Evolutionary conservation across 2,113 vertebrate species (phyloP).

Genomic region (Benitochromis conjunctus): DNA sequence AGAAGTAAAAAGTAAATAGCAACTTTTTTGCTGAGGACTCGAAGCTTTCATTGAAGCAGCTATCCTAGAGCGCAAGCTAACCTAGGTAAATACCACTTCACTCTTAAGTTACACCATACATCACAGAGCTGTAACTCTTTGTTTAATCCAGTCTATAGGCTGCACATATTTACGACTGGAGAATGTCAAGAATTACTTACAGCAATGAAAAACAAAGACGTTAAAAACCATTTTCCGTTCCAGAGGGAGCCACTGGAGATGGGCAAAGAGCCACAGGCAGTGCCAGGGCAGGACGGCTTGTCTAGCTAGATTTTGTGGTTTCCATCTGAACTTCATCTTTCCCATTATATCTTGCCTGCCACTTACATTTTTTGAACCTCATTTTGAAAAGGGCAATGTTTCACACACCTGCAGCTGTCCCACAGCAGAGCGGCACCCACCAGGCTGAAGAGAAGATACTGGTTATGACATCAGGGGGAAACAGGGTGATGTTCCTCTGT

Average conservation of each 20-base stretch:
- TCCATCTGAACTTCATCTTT: background rate
- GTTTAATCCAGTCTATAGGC: no score
- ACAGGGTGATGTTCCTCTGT: slow-evolving; percentile 94
- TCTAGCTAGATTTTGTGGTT: background rate
- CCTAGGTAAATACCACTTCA: background rate
- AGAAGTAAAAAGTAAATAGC: background rate
- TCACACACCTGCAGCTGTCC: slow-evolving; percentile 85
- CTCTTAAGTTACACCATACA: background rate
- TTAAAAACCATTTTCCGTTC: background rate
- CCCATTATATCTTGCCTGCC: background rate
- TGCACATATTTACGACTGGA: no score
- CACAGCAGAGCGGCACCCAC: slow-evolving; percentile 95
- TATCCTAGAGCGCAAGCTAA: background rate
- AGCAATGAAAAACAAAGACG: background rate
- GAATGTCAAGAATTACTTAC: background rate
- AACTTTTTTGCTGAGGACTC: background rate
- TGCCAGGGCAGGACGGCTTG: background rate
- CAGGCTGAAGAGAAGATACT: slow-evolving; percentile 94
- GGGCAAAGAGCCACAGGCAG: background rate
- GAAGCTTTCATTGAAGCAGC: accelerated
- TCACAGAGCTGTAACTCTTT: background rate
- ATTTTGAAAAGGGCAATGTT: background rate
- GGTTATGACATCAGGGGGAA: slow-evolving; percentile 91
- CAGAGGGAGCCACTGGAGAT: background rate
- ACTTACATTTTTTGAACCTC: background rate